A percentile compares a stretch with the other conserved stretches of the same genome.
phyloP scores from a whole-genome alignment of 1,140 invertebrate species.

The Atta colombica region DNA sequence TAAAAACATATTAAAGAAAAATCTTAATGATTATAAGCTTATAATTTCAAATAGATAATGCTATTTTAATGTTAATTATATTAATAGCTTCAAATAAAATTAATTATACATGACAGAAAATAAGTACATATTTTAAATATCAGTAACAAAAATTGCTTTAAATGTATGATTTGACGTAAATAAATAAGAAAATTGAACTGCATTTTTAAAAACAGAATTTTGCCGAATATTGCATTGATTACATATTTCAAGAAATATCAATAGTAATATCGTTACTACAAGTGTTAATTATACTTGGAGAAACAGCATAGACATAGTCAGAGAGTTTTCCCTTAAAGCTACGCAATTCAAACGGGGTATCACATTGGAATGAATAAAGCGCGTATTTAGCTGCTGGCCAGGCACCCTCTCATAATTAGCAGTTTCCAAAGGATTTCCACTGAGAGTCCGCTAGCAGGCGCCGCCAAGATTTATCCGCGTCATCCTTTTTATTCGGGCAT shows the following conservation, averaged over 20 bases:
- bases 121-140: not conserved
- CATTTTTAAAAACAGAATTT: not conserved
- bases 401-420: conserved; percentile 65
- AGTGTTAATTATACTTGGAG: conserved; percentile 9
- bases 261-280: not conserved
- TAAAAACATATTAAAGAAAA: not conserved
- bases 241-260: not conserved
- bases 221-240: not conserved
- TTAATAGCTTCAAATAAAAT: not conserved
- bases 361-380: not conserved
- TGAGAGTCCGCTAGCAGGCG: conserved; percentile 14
- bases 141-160: not conserved
- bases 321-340: not conserved
- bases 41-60: not conserved
- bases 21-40: not conserved
- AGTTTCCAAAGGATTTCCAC: conserved; percentile 50
- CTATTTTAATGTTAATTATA: not conserved
- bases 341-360: not conserved
- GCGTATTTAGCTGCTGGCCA: conserved; percentile 28
- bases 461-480: conserved; percentile 66
- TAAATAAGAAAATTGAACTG: not conserved
- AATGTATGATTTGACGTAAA: not conserved
- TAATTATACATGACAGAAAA: conserved; percentile 2
- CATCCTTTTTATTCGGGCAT: conserved; percentile 67
- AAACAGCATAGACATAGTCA: not conserved